phyloP scores from a whole-genome alignment of 2,113 vertebrate genomes.

The Machaerirhynchus nigripectus region DNA sequence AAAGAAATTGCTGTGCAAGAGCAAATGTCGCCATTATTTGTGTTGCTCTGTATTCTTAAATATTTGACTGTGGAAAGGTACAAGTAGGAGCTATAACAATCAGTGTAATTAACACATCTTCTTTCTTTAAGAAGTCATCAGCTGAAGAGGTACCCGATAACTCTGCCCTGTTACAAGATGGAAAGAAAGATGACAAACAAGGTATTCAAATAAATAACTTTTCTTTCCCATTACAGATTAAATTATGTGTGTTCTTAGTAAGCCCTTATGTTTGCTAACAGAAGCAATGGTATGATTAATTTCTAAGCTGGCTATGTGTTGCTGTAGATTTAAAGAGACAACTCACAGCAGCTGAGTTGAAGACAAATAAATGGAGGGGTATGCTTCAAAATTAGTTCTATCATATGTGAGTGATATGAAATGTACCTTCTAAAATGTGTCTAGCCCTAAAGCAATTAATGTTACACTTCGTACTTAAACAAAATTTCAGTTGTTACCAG shows the following conservation, averaged over 20 bases:
- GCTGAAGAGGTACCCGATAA: constrained; percentile 70
- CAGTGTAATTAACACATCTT: background rate
- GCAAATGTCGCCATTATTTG: background rate
- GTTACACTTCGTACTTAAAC: background rate
- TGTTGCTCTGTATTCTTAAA: background rate
- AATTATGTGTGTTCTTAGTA: background rate
- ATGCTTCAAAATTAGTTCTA: background rate
- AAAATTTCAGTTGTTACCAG: background rate
- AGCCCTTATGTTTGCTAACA: background rate
- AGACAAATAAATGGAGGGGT: background rate
- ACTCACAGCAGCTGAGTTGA: background rate
- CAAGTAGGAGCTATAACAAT: background rate
- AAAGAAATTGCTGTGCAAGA: background rate
- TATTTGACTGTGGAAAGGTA: background rate
- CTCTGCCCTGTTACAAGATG: constrained; percentile 59
- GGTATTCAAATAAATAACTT: constrained; percentile 60
- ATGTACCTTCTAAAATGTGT: background rate
- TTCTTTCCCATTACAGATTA: background rate
- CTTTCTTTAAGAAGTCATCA: constrained; percentile 66
- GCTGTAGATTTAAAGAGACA: background rate
- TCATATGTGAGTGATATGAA: background rate
- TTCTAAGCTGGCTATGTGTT: background rate
- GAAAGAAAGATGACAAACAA: constrained; percentile 71
- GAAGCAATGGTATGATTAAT: background rate
- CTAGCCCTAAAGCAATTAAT: background rate